These are phyloP conservation scores for Plutella xylostella DNA, from an alignment of 2,888 invertebrate species.

Conservation along the genomic window DNA sequence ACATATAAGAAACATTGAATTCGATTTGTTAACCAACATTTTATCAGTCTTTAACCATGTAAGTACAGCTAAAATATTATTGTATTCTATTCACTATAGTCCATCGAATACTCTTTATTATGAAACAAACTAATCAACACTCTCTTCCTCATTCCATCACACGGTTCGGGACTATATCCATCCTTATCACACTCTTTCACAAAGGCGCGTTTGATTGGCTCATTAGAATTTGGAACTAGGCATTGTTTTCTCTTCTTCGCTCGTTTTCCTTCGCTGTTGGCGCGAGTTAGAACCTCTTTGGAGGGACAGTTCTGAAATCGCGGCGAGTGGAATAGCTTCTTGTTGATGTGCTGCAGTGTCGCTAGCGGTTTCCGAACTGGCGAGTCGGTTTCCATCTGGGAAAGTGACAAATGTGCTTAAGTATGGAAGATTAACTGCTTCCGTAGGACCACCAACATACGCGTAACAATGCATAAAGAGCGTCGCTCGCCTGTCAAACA, in stretches of 20 bases:
- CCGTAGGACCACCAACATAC: no score
- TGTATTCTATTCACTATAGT: conserved; percentile 22
- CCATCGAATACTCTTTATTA: conserved; percentile 49
- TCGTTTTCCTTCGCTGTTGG: conserved; percentile 19
- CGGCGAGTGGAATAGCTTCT: conserved; percentile 53
- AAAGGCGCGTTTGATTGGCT: conserved; percentile 40
- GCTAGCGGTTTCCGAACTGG: conserved; percentile 37
- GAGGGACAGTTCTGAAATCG: conserved; percentile 21
- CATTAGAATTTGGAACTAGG: conserved; percentile 34
- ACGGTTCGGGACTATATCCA: conserved; percentile 31
- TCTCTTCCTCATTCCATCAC: conserved; percentile 40
- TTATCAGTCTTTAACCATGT: no score
- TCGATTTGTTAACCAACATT: no score
- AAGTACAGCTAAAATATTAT: no score
- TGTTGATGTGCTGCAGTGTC: conserved; percentile 38
- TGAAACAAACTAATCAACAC: conserved; percentile 46
- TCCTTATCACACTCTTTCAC: conserved; percentile 41
- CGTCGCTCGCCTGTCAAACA: no score
- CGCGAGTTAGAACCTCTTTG: neutral
- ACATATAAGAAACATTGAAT: no score
- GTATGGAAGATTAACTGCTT: no score
- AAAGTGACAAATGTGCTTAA: conserved; percentile 13
- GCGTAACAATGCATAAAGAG: no score
- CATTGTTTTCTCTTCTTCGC: conserved; percentile 40
- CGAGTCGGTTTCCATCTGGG: conserved; percentile 50